phyloP scores from a whole-genome alignment of 2,113 vertebrate species.

The Epinephelus lanceolatus region DNA sequence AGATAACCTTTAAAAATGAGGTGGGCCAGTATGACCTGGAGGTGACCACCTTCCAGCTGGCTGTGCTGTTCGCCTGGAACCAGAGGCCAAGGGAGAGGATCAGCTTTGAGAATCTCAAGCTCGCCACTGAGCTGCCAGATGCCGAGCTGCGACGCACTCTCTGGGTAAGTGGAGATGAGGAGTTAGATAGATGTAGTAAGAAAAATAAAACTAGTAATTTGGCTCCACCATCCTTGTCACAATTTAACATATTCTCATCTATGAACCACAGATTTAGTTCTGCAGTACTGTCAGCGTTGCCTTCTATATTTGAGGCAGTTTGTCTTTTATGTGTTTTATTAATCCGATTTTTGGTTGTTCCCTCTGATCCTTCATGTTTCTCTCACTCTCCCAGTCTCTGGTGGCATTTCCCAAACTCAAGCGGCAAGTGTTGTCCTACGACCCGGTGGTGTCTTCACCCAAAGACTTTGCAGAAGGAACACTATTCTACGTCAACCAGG shows the following conservation, averaged over 20 bases:
- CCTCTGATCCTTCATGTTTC: constrained; percentile 19
- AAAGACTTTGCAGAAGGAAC: constrained; percentile 99
- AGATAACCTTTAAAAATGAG: constrained; percentile 99
- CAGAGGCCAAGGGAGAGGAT: constrained; percentile 98
- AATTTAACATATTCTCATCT: background rate
- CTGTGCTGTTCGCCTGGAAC: constrained; percentile 99
- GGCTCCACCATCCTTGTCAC: background rate
- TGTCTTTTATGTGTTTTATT: background rate
- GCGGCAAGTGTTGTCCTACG: constrained; percentile 96
- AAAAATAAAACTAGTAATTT: background rate
- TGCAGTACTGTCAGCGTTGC: background rate
- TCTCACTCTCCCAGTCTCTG: constrained; percentile 88
- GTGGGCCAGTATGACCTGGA: constrained; percentile 99
- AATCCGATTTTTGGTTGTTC: background rate
- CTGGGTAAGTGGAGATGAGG: constrained; percentile 87
- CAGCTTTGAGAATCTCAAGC: constrained; percentile 98
- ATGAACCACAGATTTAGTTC: background rate
- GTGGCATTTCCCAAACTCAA: constrained; percentile 99
- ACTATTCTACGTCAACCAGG: constrained; percentile 98
- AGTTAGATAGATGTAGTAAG: background rate
- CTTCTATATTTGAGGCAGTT: background rate
- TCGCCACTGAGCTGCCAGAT: constrained; percentile 97
- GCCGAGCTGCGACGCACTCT: constrained; percentile 98
- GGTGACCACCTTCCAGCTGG: constrained; percentile 98
- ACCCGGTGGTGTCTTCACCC: constrained; percentile 96